These are phyloP conservation scores for Mantis religiosa DNA, from an alignment of 2,888 invertebrate genomes.

Conservation along the genomic window DNA sequence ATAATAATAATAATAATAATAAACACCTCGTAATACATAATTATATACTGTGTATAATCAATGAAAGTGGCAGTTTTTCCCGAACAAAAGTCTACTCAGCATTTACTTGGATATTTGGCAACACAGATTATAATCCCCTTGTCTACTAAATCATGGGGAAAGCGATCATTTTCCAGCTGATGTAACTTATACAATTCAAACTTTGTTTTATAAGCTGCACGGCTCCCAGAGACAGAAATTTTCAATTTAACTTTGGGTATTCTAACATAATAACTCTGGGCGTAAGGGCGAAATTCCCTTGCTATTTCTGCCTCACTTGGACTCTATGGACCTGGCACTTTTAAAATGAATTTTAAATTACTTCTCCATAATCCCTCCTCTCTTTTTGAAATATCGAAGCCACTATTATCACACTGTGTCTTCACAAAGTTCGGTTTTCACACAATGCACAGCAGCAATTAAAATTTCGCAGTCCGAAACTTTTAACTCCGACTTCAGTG, in stretches of 20 bases:
- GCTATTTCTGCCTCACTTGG: neutral
- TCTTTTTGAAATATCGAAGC: neutral
- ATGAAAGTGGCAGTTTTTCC: too few relatives aligned
- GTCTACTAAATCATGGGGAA: neutral
- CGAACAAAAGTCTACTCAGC: too few relatives aligned
- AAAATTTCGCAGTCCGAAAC: neutral
- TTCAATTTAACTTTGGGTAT: neutral
- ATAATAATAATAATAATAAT: too few relatives aligned
- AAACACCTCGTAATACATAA: too few relatives aligned
- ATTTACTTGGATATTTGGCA: neutral
- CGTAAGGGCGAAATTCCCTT: neutral
- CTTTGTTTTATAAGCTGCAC: neutral
- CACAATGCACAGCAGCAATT: neutral
- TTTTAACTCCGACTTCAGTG: neutral
- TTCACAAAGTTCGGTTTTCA: neutral
- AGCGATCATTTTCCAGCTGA: neutral
- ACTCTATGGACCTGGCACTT: neutral
- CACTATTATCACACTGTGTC: neutral
- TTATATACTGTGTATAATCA: too few relatives aligned
- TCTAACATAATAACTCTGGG: neutral
- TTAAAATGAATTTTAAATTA: slow-evolving; percentile 20
- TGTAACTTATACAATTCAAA: neutral
- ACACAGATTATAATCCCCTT: neutral
- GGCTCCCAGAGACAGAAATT: neutral
- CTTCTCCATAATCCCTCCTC: neutral